Conservation (phyloP, 1,140 invertebrate genomes). For the Temnothorax nylanderi region DNA sequence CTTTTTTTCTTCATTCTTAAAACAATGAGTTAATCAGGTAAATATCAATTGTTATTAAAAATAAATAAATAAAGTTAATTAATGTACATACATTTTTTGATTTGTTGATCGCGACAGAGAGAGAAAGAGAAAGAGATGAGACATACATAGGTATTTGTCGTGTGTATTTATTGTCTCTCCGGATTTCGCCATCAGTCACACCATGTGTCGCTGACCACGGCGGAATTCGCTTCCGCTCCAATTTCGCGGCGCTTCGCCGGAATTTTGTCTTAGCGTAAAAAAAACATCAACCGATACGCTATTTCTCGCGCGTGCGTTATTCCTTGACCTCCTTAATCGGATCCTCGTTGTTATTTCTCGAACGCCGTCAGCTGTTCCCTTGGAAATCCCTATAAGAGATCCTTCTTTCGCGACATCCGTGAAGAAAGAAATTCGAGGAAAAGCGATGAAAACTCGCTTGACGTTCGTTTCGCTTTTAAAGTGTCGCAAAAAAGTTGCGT, state of each 20-base stretch:
- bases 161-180: conserved; percentile 13
- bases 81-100: background rate
- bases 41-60: background rate
- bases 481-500: conserved; percentile 1
- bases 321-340: conserved; percentile 55
- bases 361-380: background rate
- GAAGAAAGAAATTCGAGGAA: conserved; percentile 3
- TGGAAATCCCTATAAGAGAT: background rate
- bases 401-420: background rate
- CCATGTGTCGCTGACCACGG: conserved; percentile 22
- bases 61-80: too few relatives aligned
- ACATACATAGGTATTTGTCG: background rate
- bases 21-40: background rate
- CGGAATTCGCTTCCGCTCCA: conserved; percentile 51
- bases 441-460: background rate
- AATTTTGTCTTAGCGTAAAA: conserved; percentile 15
- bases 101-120: background rate
- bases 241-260: conserved; percentile 22
- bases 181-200: conserved; percentile 31
- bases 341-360: background rate
- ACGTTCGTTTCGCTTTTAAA: background rate
- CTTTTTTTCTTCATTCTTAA: background rate
- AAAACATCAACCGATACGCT: background rate
- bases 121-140: background rate
- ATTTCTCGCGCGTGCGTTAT: background rate